Conservation (phyloP, 2,113 vertebrate species). For the Platysteira castanea region DNA sequence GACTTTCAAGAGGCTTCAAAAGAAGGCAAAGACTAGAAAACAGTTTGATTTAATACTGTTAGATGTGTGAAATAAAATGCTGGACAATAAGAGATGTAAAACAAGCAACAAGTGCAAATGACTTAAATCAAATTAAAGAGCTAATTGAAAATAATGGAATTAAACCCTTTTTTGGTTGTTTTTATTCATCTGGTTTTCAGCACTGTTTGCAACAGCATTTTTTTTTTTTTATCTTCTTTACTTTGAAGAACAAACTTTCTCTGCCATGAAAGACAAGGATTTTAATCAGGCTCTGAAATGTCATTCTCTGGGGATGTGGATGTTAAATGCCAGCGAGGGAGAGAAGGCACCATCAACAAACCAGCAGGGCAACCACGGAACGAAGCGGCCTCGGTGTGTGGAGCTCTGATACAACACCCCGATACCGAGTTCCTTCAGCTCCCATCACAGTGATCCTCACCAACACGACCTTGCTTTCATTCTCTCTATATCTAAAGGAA, state of each 20-base stretch:
- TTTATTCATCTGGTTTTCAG: slow-evolving; percentile 63
- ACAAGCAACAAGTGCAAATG: slow-evolving; percentile 53
- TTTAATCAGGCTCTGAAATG: slow-evolving; percentile 48
- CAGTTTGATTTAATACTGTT: slow-evolving; percentile 63
- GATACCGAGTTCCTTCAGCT: background rate
- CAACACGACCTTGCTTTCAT: background rate
- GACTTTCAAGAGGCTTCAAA: slow-evolving; percentile 61
- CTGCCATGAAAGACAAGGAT: slow-evolving; percentile 39
- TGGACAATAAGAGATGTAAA: slow-evolving; percentile 58
- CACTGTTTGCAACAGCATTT: slow-evolving; percentile 29
- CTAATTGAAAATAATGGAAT: slow-evolving; percentile 67
- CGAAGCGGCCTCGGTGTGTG: background rate
- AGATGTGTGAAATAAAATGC: slow-evolving; percentile 60
- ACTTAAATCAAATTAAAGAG: slow-evolving; percentile 56
- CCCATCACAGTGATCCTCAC: background rate
- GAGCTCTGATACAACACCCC: background rate
- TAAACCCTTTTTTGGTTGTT: slow-evolving; percentile 53
- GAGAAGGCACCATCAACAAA: background rate
- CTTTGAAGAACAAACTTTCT: slow-evolving; percentile 72
- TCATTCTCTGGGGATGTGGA: background rate
- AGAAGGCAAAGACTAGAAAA: slow-evolving; percentile 55
- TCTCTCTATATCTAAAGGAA: background rate
- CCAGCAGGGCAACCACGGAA: background rate
- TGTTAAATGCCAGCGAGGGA: slow-evolving; percentile 11
- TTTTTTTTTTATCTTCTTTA: slow-evolving; percentile 14